Conservation (phyloP, 53 echinoderm and acorn worm species). For the Antedon mediterranea region DNA sequence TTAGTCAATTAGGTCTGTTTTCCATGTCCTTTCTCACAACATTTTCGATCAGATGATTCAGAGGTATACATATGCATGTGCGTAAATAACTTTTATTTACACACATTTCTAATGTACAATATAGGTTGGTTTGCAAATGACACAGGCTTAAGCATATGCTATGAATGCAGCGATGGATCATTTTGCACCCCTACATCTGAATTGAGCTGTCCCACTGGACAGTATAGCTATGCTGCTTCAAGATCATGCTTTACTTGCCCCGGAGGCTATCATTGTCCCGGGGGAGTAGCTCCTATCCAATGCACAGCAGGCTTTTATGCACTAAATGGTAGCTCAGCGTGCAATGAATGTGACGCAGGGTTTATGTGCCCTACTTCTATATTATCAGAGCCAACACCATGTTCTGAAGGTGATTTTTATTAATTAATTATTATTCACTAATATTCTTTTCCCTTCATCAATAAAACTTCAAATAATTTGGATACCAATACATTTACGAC, state of each 20-base stretch:
- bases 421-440: background rate
- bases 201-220: background rate
- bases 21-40: too few species aligned
- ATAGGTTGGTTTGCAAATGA: constrained; percentile 4
- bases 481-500: too few species aligned
- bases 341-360: background rate
- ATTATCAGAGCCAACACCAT: background rate
- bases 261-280: background rate
- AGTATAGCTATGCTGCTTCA: constrained; percentile 1
- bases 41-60: too few species aligned
- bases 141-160: background rate
- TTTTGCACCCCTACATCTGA: background rate
- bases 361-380: constrained; percentile 1
- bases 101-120: too few species aligned
- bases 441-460: too few species aligned
- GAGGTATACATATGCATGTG: too few species aligned
- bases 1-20: too few species aligned
- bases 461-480: too few species aligned
- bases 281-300: background rate
- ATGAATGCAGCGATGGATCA: constrained; percentile 1
- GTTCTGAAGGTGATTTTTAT: constrained; percentile 4
- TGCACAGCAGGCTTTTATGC: constrained; percentile 5
- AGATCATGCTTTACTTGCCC: background rate
- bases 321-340: constrained; percentile 1
- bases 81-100: too few species aligned